A percentile compares a stretch with the other conserved stretches of the same genome.
These are phyloP conservation scores for Anabacerthia variegaticeps DNA, from an alignment of 2,797 vertebrate genomes.

Conservation along the genomic window DNA sequence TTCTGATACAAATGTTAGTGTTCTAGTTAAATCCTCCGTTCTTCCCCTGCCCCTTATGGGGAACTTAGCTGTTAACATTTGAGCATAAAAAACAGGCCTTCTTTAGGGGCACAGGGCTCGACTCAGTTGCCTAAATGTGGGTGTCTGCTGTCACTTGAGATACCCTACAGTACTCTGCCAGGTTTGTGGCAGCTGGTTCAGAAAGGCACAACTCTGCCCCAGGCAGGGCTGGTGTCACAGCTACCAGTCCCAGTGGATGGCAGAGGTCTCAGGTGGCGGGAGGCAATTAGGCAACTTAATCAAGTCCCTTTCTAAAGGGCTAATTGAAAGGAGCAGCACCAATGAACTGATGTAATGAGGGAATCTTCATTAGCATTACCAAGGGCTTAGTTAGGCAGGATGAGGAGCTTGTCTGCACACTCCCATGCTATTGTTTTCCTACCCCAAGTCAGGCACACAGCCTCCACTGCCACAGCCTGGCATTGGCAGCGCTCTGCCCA, in stretches of 20 bases:
- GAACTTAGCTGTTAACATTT: neutral
- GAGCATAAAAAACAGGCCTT: neutral
- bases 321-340: constrained; percentile 15
- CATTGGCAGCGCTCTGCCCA: fast-evolving
- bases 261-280: neutral
- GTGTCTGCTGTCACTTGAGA: neutral
- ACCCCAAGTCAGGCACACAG: neutral
- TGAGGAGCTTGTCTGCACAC: neutral
- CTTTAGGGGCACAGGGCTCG: neutral
- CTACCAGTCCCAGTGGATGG: neutral
- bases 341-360: neutral
- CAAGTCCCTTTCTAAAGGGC: constrained; percentile 48
- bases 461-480: neutral
- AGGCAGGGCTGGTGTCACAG: neutral
- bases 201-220: neutral
- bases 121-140: neutral
- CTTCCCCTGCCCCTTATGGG: neutral
- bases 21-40: neutral
- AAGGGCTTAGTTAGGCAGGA: constrained; percentile 15
- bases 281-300: constrained; percentile 27
- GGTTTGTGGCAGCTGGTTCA: neutral
- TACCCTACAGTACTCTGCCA: neutral
- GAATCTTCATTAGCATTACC: constrained; percentile 14
- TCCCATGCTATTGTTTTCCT: neutral
- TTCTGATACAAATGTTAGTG: neutral